Percentiles rank a stretch among this genome's conserved stretches.
phyloP scores from a whole-genome alignment of 2,888 invertebrate species.

The Mythimna loreyi region DNA sequence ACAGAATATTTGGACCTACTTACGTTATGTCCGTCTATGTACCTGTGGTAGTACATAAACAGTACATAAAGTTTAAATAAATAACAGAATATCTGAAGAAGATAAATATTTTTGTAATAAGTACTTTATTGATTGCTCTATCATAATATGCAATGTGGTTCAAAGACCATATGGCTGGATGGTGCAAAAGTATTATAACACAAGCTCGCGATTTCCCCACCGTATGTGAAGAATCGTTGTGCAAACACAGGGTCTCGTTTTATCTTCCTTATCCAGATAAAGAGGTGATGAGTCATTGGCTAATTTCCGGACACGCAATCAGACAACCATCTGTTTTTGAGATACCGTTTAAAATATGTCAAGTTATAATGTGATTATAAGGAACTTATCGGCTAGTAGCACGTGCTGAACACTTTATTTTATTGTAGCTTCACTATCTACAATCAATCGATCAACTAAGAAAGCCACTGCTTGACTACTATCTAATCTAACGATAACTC shows the following conservation, averaged over 20 bases:
- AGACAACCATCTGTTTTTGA: constrained; percentile 85
- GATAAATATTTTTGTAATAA: not conserved
- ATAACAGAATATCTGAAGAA: not conserved
- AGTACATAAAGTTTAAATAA: no score
- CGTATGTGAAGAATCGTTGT: constrained; percentile 65
- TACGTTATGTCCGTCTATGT: no score
- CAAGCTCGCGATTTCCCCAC: constrained; percentile 56
- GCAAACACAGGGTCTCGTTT: constrained; percentile 74
- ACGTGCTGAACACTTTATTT: constrained; percentile 39
- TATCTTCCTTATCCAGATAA: constrained; percentile 84
- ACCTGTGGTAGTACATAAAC: no score
- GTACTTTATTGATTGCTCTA: not conserved
- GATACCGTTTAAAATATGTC: constrained; percentile 82
- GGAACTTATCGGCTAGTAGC: constrained; percentile 44
- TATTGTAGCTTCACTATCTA: constrained; percentile 38
- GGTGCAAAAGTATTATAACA: constrained; percentile 53
- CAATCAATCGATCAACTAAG: constrained; percentile 34
- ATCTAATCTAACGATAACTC: constrained; percentile 40
- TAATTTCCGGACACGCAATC: constrained; percentile 83
- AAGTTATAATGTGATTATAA: constrained; percentile 67
- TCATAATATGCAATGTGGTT: constrained; percentile 22
- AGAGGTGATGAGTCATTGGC: constrained; percentile 80
- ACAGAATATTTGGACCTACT: no score
- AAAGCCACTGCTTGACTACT: constrained; percentile 18
- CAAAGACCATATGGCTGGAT: constrained; percentile 59